Percentiles rank a stretch among this genome's conserved stretches.
Conservation (phyloP, 2,888 invertebrate genomes). For the Brenthis daphne region DNA sequence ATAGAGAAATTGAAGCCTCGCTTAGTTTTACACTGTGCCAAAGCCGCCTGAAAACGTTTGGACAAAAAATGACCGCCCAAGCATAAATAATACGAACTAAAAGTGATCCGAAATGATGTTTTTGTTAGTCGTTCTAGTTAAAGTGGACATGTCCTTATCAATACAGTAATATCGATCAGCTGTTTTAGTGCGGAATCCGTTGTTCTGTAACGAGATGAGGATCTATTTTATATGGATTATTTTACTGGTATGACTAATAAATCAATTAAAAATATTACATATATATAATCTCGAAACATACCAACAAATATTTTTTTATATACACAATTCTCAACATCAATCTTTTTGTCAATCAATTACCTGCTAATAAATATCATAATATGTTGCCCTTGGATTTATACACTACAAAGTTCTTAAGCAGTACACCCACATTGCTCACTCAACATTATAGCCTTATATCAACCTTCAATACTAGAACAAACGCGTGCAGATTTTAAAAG, state of each 20-base stretch:
- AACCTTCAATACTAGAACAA: constrained; percentile 43
- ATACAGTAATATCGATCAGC: constrained; percentile 69
- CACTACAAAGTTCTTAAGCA: constrained; percentile 35
- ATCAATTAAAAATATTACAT: too few relatives aligned
- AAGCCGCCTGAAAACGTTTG: constrained; percentile 42
- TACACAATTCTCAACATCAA: not conserved
- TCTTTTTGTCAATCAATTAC: not conserved
- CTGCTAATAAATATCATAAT: constrained; percentile 13
- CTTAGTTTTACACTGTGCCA: constrained; percentile 73
- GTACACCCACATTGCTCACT: constrained; percentile 43
- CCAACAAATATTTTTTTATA: too few relatives aligned
- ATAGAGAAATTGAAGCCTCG: constrained; percentile 64
- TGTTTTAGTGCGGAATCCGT: constrained; percentile 54
- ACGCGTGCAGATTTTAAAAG: constrained; percentile 37
- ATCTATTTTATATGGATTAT: constrained; percentile 68
- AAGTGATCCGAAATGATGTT: constrained; percentile 54
- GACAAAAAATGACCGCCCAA: constrained; percentile 34
- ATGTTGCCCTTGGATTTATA: constrained; percentile 27
- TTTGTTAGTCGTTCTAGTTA: constrained; percentile 62
- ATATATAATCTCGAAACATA: not conserved
- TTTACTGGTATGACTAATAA: constrained; percentile 62
- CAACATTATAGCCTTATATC: constrained; percentile 35
- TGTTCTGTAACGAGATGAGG: constrained; percentile 70
- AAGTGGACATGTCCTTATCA: constrained; percentile 77
- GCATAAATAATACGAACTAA: constrained; percentile 24